A percentile compares a stretch with the other conserved stretches of the same genome.
phyloP scores from a whole-genome alignment of 2,797 vertebrate genomes.

The Cryptoblepharus egeriae region DNA sequence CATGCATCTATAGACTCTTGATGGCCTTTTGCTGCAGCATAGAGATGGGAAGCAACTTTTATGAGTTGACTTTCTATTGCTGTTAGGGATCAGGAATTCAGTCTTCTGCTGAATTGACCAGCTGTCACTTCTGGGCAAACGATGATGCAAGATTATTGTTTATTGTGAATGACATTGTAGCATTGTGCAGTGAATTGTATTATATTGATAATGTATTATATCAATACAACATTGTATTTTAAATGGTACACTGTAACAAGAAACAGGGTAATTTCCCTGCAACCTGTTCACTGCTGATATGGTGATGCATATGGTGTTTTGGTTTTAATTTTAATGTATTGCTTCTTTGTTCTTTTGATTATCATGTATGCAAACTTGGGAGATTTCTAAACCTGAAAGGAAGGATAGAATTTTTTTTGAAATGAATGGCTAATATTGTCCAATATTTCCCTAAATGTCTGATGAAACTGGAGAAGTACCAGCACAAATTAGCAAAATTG shows the following conservation, averaged over 20 bases:
- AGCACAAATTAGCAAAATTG: background rate
- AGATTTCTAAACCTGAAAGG: no score
- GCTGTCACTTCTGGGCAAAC: background rate
- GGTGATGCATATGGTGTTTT: no score
- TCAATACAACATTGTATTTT: no score
- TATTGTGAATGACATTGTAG: no score
- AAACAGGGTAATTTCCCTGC: no score
- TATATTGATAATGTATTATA: no score
- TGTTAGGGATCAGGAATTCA: background rate
- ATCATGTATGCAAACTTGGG: no score
- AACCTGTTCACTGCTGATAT: background rate
- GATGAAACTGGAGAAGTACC: background rate
- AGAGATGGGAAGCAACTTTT: background rate
- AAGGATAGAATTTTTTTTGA: no score
- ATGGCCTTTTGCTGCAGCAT: background rate
- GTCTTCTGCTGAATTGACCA: background rate
- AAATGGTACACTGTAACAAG: no score
- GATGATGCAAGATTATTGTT: background rate
- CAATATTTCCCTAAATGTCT: background rate
- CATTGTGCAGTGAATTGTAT: no score
- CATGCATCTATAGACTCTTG: background rate
- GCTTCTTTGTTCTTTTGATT: no score
- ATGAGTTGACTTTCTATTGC: background rate
- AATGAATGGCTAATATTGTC: background rate
- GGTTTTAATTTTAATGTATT: no score